Evolutionary conservation across 2,888 invertebrate species (phyloP), one percentile per base, ranked within the genome.

Genomic region (Andrena praecox): DNA sequence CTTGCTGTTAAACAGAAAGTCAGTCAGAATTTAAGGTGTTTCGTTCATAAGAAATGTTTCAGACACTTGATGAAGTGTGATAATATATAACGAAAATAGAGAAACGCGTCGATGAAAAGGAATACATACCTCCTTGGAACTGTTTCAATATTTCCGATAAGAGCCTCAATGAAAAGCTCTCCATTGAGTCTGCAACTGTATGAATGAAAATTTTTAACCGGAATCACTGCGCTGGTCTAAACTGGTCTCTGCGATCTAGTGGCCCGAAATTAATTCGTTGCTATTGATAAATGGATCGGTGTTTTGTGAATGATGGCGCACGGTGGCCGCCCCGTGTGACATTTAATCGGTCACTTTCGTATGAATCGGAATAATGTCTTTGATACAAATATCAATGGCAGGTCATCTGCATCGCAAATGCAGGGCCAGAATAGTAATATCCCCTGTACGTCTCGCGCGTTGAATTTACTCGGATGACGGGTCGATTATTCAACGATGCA

Each of bases 351-450:
- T 29, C 64, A 42, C 42, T 76, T 60, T 59, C 20, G n/a, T 42
- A 52, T 54, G 52, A 66, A 79, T 66, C 64, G 66, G 42, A 62
- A 72, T 48, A 68, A 56, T 70, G 69, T 68, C 69, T 70, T 64
- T 50, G 77, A 66, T 66, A 31, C 50, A 64, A 33, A 72, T 72
- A 77, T 80, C 68, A 72, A 50, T 70, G 77, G 56, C 33, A 35
- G 59, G 33, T 48, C 16, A 70, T 78, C 66, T 73, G 72, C 69
- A 74, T 78, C 64, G 64, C 64, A 78, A 81, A 78, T 81, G 16
- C 50, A 24, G 62, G 12, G 16, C 54, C 52, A 20, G 66, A 70
- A 78, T 78, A 31, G 64, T 68, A 73, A 73, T 70, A 27, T 33
- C 29, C 29, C 24, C 2, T 24, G 31, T 2, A 7, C n/a, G 59